These are phyloP conservation scores for Hydrophis major DNA, from an alignment of 2,797 vertebrate species.

Conservation along the genomic window DNA sequence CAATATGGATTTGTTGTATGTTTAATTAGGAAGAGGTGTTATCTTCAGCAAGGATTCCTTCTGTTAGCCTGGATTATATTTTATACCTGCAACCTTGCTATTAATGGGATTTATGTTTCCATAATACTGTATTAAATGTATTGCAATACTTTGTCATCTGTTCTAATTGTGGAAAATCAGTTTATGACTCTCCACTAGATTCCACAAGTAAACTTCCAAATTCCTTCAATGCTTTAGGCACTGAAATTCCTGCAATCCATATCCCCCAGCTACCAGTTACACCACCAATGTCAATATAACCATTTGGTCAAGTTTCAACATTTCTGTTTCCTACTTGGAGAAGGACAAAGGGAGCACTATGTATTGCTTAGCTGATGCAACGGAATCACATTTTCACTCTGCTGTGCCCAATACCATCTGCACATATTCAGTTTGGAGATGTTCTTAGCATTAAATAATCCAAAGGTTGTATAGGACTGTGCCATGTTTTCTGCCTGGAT, in stretches of 20 bases:
- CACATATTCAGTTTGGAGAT: background rate
- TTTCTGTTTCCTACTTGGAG: conserved; percentile 15
- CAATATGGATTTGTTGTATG: background rate
- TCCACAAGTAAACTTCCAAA: conserved; percentile 25
- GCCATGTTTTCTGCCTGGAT: background rate
- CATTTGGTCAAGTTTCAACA: conserved; percentile 30
- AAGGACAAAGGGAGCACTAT: conserved; percentile 15
- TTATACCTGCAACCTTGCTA: conserved; percentile 67
- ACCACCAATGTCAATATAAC: conserved; percentile 20
- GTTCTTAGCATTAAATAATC: background rate
- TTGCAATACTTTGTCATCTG: conserved; percentile 72
- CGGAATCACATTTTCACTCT: background rate
- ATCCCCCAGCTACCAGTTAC: conserved; percentile 10
- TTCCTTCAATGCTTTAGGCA: conserved; percentile 20
- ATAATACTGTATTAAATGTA: conserved; percentile 49
- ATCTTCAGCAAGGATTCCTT: conserved; percentile 42
- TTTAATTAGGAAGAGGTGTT: conserved; percentile 18
- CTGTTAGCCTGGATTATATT: conserved; percentile 53
- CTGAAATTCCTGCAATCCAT: conserved; percentile 23
- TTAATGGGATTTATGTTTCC: conserved; percentile 57
- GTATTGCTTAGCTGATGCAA: conserved; percentile 17
- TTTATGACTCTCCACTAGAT: conserved; percentile 60
- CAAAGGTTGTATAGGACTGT: background rate
- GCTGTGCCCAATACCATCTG: background rate
- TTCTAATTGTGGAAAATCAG: conserved; percentile 74